Evolutionary conservation across 2,113 vertebrate genomes (phyloP), one percentile per base, ranked within the genome.

Genomic region (Chaetorhynchus papuensis): DNA sequence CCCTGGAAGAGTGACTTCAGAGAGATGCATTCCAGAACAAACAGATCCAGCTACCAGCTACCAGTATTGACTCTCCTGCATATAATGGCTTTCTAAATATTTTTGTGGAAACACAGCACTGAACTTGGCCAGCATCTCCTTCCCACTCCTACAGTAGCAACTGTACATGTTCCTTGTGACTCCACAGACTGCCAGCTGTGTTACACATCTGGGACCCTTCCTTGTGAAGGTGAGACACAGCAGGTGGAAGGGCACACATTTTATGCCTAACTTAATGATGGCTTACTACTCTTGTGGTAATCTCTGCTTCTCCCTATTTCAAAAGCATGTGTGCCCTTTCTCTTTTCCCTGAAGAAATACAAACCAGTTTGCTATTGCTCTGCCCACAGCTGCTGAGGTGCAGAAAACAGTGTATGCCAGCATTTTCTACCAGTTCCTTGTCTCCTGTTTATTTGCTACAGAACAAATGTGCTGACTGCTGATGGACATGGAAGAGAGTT

Each of bases 1-100:
- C 56, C 66, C 66, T 86, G 63, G 50, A 69, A 80, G 50, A n/a
- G 50, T 64, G 49, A 69, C 86, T 86, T 76, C 57, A 78, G 86
- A 70, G 90, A 72, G 27, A 63, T 66, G 15, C 79, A 52, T 92
- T 95, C 89, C 91, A 91, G 89, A 91, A 61, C 54, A 84, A 95
- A 92, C 41, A 84, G 53, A 53, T 37, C 52, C 66, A 60, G 69
- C 94, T 89, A 79, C 52, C 66, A 60, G 69, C 94, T 89, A 79
- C 61, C 44, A 31, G 8, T 89, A 59, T 82, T 89, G 92, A 75
- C 78, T 82, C 56, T 91, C 22, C 52, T 35, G 69, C 31, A 23
- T 60, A 12, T 85, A 93, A 83, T 66, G 59, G n/a, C 53, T 93
- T 92, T 86, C 71, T 70, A 91, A 94, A 94, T 93, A 83, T 90